phyloP scores from a whole-genome alignment of 2,888 invertebrate species.

The Eristalinus aeneus region DNA sequence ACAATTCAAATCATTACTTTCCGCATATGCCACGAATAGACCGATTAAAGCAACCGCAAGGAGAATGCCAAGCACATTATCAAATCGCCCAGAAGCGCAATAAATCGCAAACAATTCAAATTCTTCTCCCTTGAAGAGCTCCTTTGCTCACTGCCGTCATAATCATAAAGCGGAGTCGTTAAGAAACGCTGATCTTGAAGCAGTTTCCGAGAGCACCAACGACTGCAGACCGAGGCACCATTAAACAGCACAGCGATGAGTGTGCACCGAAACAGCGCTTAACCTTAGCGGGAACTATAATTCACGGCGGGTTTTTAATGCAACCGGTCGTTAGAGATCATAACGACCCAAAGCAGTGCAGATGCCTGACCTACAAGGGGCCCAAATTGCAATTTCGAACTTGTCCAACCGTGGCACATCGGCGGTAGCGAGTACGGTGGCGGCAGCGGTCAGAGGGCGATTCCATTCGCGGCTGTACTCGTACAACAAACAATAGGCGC shows the following conservation, averaged over 20 bases:
- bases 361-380: background rate
- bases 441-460: conserved; percentile 65
- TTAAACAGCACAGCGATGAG: background rate
- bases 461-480: conserved; percentile 33
- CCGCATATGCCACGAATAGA: too few species aligned
- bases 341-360: background rate
- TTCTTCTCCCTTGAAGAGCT: background rate
- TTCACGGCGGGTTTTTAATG: background rate
- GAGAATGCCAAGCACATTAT: background rate
- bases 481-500: conserved; percentile 71
- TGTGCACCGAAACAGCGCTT: background rate
- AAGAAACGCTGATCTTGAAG: background rate
- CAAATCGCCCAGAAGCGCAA: background rate
- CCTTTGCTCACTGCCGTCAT: background rate
- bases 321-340: background rate
- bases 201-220: background rate
- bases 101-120: background rate
- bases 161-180: background rate
- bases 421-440: conserved; percentile 70
- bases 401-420: background rate
- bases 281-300: background rate
- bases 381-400: background rate
- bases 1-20: too few species aligned
- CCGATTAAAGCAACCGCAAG: background rate
- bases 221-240: background rate